phyloP scores from a whole-genome alignment of 2,797 vertebrate genomes.

The Potorous gilbertii region DNA sequence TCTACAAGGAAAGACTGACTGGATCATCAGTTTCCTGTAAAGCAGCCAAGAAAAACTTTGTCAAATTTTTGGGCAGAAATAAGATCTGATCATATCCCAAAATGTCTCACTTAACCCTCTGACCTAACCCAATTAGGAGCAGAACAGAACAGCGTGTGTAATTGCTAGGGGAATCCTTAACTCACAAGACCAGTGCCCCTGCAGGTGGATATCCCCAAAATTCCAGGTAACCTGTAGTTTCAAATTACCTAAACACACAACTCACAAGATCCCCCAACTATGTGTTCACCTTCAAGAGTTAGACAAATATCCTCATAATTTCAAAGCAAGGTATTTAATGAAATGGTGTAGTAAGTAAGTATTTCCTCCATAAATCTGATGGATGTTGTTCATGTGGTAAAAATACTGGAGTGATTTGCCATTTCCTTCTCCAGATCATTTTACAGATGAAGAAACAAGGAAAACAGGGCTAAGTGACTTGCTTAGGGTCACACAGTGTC shows the following conservation, averaged over 20 bases:
- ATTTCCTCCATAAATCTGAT: background rate
- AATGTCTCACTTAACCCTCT: background rate
- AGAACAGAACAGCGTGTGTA: background rate
- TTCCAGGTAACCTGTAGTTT: background rate
- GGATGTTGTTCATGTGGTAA: no score
- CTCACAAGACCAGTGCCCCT: background rate
- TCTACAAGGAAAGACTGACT: background rate
- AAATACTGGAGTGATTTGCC: no score
- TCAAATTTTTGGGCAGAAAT: background rate
- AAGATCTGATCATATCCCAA: background rate
- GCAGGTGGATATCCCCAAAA: background rate
- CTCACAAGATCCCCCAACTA: background rate
- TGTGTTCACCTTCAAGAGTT: background rate
- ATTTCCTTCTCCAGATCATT: no score
- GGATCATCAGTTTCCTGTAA: background rate
- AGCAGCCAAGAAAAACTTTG: background rate
- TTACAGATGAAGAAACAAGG: background rate
- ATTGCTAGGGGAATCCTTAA: background rate
- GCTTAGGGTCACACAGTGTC: background rate
- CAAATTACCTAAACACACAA: background rate
- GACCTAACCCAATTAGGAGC: background rate
- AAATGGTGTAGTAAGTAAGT: background rate
- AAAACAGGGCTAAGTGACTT: background rate
- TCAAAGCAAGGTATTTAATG: background rate
- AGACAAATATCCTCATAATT: background rate